Conservation (phyloP, 2,113 vertebrate genomes). For the Oncorhynchus keta region DNA sequence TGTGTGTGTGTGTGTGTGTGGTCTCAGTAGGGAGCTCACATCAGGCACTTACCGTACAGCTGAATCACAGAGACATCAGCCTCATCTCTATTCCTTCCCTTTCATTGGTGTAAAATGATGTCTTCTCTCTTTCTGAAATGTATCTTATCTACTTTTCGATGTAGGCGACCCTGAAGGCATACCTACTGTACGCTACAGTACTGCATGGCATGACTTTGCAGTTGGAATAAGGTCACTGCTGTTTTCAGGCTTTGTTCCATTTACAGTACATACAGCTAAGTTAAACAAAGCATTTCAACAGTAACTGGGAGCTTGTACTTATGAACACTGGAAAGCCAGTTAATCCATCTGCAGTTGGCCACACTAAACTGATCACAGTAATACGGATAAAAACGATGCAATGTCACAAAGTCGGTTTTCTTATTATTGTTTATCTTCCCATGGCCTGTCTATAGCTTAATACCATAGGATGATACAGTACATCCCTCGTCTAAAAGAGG, state of each 20-base stretch:
- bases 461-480: neutral
- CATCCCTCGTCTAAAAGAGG: neutral
- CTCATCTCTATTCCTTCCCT: neutral
- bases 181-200: neutral
- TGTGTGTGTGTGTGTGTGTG: too few relatives aligned
- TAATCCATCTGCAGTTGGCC: neutral
- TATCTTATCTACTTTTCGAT: neutral
- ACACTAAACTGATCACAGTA: neutral
- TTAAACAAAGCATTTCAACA: neutral
- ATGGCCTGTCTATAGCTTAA: neutral
- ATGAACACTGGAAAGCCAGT: neutral
- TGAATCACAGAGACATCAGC: neutral
- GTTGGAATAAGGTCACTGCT: constrained; percentile 42
- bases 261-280: neutral
- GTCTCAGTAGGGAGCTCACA: neutral
- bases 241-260: constrained; percentile 26
- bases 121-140: neutral
- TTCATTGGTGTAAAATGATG: neutral
- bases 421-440: constrained; percentile 1
- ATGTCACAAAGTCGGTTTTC: neutral
- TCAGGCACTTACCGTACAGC: neutral
- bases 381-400: neutral
- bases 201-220: constrained; percentile 17
- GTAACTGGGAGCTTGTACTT: neutral
- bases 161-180: neutral